Percentiles rank a stretch among this genome's conserved stretches.
phyloP scores from a whole-genome alignment of 1,140 invertebrate genomes.

The Phymastichus coffea region DNA sequence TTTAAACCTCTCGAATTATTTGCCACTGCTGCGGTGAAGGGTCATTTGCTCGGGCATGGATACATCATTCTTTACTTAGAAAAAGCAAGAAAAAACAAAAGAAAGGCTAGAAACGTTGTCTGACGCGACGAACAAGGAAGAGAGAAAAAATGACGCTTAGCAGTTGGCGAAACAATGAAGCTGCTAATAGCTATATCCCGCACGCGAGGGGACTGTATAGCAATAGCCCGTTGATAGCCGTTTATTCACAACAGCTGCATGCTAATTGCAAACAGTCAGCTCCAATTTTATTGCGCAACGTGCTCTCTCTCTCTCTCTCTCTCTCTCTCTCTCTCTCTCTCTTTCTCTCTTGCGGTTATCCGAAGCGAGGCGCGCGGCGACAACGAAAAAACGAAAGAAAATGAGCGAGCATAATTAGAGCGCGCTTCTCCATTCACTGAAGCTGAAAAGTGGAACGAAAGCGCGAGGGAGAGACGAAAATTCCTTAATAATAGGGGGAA shows the following conservation, averaged over 20 bases:
- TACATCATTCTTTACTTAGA: no score
- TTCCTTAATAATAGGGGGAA: slow-evolving; percentile 19
- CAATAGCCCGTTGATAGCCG: slow-evolving; percentile 1
- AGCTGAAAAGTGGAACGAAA: slow-evolving; percentile 4
- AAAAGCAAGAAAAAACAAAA: background rate
- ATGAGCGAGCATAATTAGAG: slow-evolving; percentile 5
- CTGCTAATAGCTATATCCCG: no score
- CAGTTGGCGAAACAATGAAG: no score
- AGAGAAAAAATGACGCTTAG: background rate
- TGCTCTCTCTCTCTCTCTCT: background rate
- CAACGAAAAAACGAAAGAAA: no score
- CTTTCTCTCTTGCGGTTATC: slow-evolving; percentile 15
- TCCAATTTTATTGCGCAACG: background rate
- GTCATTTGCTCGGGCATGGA: no score
- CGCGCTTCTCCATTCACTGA: background rate
- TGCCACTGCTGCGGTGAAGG: no score
- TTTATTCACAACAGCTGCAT: slow-evolving; percentile 8
- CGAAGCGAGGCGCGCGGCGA: background rate
- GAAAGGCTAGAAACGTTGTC: background rate
- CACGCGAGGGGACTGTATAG: no score
- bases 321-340: no score
- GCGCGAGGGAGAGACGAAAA: background rate
- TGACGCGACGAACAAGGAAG: background rate
- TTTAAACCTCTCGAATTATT: background rate
- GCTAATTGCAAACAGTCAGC: slow-evolving; percentile 5